These are phyloP conservation scores for Ceuthmochares aereus DNA, from an alignment of 2,113 vertebrate genomes.

Conservation along the genomic window DNA sequence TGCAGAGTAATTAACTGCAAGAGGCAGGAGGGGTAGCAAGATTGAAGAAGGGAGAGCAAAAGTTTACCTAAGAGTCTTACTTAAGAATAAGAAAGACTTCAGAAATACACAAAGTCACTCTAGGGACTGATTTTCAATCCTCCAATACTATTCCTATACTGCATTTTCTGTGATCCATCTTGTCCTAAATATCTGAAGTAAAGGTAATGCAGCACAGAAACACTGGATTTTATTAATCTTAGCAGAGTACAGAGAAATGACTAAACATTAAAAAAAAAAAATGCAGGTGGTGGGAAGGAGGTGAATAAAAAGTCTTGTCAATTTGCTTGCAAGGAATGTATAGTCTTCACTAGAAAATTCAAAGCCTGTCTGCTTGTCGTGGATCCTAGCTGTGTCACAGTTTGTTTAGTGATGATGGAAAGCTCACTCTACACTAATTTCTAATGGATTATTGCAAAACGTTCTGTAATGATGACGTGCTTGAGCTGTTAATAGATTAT, in stretches of 20 bases:
- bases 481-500: conserved; percentile 68
- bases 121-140: not conserved
- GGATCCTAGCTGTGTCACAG: not conserved
- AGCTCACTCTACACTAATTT: conserved; percentile 35
- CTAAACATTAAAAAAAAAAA: not conserved
- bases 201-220: not conserved
- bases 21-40: not conserved
- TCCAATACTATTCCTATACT: not conserved
- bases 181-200: not conserved
- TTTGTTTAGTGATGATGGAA: conserved; percentile 37
- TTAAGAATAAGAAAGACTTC: not conserved
- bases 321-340: not conserved
- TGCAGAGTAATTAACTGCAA: not conserved
- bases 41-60: not conserved
- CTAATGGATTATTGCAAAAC: conserved; percentile 60
- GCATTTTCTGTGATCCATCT: not conserved
- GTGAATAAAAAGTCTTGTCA: not conserved
- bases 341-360: not conserved
- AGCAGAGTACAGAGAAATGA: not conserved
- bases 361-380: not conserved
- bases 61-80: not conserved
- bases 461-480: conserved; percentile 50
- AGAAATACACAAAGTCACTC: not conserved
- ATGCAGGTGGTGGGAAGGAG: not conserved
- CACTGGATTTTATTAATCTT: not conserved